A percentile compares a stretch with the other conserved stretches of the same genome.
These are phyloP conservation scores for Andrena dorsata DNA, from an alignment of 2,888 invertebrate species.

Conservation along the genomic window DNA sequence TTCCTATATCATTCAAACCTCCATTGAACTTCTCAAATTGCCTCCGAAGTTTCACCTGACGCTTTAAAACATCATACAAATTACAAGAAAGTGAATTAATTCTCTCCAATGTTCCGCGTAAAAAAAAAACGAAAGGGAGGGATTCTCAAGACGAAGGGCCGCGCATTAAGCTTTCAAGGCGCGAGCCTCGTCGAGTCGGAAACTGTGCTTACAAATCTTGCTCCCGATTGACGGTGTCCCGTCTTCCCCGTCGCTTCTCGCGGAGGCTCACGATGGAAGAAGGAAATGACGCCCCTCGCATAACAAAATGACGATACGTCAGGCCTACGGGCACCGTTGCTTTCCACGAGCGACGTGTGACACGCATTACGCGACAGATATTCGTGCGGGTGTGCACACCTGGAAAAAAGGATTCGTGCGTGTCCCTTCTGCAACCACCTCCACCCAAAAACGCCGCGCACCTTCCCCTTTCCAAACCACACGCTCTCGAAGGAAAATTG, in stretches of 20 bases:
- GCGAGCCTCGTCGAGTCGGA: slow-evolving; percentile 33
- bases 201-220: slow-evolving; percentile 59
- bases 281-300: slow-evolving; percentile 74
- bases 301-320: slow-evolving; percentile 70
- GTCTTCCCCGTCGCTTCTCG: slow-evolving; percentile 52
- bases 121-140: background rate
- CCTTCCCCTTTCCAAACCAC: background rate
- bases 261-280: slow-evolving; percentile 64
- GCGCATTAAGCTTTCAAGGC: slow-evolving; percentile 21
- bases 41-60: no score
- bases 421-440: background rate
- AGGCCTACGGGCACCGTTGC: slow-evolving; percentile 63
- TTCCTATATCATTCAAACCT: no score
- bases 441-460: background rate
- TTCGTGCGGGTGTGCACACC: slow-evolving; percentile 42
- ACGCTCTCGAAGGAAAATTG: background rate
- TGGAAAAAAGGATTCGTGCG: slow-evolving; percentile 8
- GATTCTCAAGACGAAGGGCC: background rate
- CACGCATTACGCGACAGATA: slow-evolving; percentile 72
- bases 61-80: no score
- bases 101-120: background rate
- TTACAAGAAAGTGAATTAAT: no score
- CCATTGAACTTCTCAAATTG: no score
- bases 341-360: slow-evolving; percentile 66
- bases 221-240: slow-evolving; percentile 52